Percentiles rank a stretch among this genome's conserved stretches.
Conservation (phyloP, 1,140 invertebrate genomes). For the Rhopalosiphum padi region DNA sequence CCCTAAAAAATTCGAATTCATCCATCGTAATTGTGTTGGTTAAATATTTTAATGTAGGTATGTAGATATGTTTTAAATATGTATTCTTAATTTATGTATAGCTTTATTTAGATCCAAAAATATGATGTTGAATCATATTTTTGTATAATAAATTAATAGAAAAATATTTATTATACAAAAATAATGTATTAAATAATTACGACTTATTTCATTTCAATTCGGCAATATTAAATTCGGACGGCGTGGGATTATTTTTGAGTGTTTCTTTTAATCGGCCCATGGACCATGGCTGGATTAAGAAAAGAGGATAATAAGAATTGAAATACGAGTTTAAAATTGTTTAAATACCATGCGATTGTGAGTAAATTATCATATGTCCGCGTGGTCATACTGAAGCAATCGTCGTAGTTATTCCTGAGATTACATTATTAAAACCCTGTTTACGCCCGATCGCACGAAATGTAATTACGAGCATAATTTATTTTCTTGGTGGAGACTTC, state of each 20-base stretch:
- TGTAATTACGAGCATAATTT: constrained; percentile 43
- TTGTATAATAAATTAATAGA: neutral
- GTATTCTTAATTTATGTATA: neutral
- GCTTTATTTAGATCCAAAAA: neutral
- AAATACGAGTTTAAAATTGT: constrained; percentile 15
- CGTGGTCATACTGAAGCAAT: neutral
- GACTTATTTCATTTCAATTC: neutral
- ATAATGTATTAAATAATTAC: neutral
- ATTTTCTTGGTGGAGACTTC: constrained; percentile 45
- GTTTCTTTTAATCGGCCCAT: neutral
- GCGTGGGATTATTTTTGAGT: neutral
- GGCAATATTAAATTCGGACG: neutral
- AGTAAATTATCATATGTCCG: neutral
- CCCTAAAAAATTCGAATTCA: neutral
- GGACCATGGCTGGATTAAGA: neutral
- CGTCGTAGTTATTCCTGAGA: neutral
- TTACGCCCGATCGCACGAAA: constrained; percentile 27
- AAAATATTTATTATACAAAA: neutral
- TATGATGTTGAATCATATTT: neutral
- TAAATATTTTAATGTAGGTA: neutral
- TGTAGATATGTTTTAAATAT: neutral
- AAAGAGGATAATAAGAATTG: constrained; percentile 22
- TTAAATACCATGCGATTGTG: constrained; percentile 8
- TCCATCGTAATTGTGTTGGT: neutral
- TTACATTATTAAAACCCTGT: constrained; percentile 33